A percentile compares a stretch with the other conserved stretches of the same genome.
phyloP scores from a whole-genome alignment of 2,113 vertebrate species.

The Triplophysa dalaica region DNA sequence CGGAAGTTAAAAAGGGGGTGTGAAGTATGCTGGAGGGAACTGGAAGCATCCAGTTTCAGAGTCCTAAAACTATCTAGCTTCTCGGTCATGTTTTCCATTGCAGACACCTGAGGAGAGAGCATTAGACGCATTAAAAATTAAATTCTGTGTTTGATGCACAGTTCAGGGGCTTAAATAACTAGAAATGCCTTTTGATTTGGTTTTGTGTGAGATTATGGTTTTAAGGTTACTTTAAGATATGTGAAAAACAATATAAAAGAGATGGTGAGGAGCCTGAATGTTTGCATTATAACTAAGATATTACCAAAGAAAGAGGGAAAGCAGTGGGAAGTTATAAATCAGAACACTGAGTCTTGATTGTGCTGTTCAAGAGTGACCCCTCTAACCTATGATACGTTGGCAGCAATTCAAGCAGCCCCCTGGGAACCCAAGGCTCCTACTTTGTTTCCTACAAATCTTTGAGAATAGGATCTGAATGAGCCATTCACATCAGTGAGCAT shows the following conservation, averaged over 20 bases:
- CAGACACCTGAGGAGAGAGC: conserved; percentile 84
- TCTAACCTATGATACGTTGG: conserved; percentile 83
- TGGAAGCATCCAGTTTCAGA: conserved; percentile 86
- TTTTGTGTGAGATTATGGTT: conserved; percentile 28
- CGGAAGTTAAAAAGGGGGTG: conserved; percentile 97
- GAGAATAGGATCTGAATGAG: conserved; percentile 64
- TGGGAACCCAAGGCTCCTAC: conserved; percentile 52
- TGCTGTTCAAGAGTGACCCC: conserved; percentile 75
- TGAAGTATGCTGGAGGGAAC: conserved; percentile 88
- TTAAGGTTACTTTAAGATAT: conserved; percentile 14
- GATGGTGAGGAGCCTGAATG: conserved; percentile 12
- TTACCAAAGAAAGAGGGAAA: conserved; percentile 60
- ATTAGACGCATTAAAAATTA: conserved; percentile 38
- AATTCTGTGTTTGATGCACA: conserved; percentile 28
- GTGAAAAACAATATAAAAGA: conserved; percentile 41
- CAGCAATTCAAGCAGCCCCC: conserved; percentile 71
- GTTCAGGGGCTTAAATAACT: neutral
- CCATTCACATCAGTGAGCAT: conserved; percentile 65
- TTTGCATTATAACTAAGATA: conserved; percentile 53
- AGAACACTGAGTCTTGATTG: conserved; percentile 77
- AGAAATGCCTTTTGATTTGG: conserved; percentile 7
- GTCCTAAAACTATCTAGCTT: conserved; percentile 94
- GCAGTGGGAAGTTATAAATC: conserved; percentile 81
- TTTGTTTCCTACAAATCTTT: conserved; percentile 66
- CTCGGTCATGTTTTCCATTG: conserved; percentile 98